Evolutionary conservation across 2,888 invertebrate species (phyloP).

Genomic region (Liopterus haemorrhoidalis): DNA sequence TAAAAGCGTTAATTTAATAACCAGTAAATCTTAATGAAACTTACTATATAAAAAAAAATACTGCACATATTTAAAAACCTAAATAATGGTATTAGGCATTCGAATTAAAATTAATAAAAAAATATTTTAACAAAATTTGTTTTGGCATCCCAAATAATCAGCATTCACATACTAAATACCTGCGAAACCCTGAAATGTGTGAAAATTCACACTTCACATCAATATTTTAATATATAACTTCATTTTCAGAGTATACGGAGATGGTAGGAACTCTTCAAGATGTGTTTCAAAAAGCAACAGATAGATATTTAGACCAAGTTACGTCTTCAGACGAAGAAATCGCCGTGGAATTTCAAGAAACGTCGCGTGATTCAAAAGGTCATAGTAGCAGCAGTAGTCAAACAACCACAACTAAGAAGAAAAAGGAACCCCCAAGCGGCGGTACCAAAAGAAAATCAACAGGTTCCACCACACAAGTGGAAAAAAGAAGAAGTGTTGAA

Average conservation of each 20-base stretch:
- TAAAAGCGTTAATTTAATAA: too few species aligned
- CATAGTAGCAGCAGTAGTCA: slow-evolving; percentile 34
- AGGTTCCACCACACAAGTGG: slow-evolving; percentile 38
- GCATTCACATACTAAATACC: too few species aligned
- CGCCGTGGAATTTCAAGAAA: slow-evolving; percentile 59
- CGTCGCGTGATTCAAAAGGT: slow-evolving; percentile 47
- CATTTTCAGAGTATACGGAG: slow-evolving; percentile 69
- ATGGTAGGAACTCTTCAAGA: slow-evolving; percentile 80
- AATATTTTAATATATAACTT: too few species aligned
- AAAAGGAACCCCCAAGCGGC: slow-evolving; percentile 30
- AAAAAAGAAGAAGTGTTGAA: slow-evolving; percentile 39
- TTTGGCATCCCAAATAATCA: too few species aligned
- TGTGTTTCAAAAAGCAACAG: slow-evolving; percentile 75
- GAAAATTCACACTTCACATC: too few species aligned
- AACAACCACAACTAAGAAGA: slow-evolving; percentile 23
- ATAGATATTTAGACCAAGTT: slow-evolving; percentile 75
- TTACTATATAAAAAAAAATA: too few species aligned
- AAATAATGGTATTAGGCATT: too few species aligned
- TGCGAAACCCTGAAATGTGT: too few species aligned
- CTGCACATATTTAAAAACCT: too few species aligned
- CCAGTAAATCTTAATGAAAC: too few species aligned
- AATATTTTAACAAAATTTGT: too few species aligned
- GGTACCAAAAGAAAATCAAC: slow-evolving; percentile 39
- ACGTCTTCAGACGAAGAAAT: slow-evolving; percentile 75
- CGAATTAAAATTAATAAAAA: too few species aligned